phyloP scores from a whole-genome alignment of 2,797 vertebrate genomes.

The Apogon hyalosoma region DNA sequence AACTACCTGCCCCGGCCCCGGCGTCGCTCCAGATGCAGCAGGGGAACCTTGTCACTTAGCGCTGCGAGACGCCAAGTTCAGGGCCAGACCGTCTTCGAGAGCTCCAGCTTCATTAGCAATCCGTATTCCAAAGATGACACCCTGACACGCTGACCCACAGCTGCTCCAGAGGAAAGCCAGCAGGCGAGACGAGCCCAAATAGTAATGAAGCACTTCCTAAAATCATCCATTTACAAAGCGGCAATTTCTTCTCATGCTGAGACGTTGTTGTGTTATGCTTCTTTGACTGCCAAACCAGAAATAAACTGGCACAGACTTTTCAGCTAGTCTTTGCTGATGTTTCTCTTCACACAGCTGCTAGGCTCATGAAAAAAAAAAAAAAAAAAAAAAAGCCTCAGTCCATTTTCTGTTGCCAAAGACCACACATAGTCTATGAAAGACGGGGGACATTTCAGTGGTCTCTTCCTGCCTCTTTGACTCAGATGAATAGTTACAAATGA shows the following conservation, averaged over 20 bases:
- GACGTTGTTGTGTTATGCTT: slow-evolving; percentile 21
- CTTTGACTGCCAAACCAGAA: slow-evolving; percentile 57
- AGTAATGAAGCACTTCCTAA: slow-evolving; percentile 65
- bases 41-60: slow-evolving; percentile 68
- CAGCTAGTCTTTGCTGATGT: slow-evolving; percentile 63
- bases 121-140: slow-evolving; percentile 71
- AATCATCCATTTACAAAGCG: slow-evolving; percentile 56
- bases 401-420: slow-evolving; percentile 64
- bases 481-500: slow-evolving; percentile 64
- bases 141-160: slow-evolving; percentile 73
- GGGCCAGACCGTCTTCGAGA: slow-evolving; percentile 63
- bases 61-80: slow-evolving; percentile 50
- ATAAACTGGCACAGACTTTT: slow-evolving; percentile 56
- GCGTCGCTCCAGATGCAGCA: slow-evolving; percentile 45
- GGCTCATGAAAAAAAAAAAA: slow-evolving; percentile 53
- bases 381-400: slow-evolving; percentile 7
- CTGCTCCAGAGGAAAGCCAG: slow-evolving; percentile 75
- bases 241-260: slow-evolving; percentile 49
- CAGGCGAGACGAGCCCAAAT: slow-evolving; percentile 50
- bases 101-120: slow-evolving; percentile 66
- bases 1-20: background rate
- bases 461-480: slow-evolving; percentile 70
- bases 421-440: slow-evolving; percentile 63
- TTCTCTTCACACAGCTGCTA: slow-evolving; percentile 69
- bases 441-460: slow-evolving; percentile 47